Conservation (phyloP, 2,888 invertebrate genomes). For the Polydrusus tereticollis region DNA sequence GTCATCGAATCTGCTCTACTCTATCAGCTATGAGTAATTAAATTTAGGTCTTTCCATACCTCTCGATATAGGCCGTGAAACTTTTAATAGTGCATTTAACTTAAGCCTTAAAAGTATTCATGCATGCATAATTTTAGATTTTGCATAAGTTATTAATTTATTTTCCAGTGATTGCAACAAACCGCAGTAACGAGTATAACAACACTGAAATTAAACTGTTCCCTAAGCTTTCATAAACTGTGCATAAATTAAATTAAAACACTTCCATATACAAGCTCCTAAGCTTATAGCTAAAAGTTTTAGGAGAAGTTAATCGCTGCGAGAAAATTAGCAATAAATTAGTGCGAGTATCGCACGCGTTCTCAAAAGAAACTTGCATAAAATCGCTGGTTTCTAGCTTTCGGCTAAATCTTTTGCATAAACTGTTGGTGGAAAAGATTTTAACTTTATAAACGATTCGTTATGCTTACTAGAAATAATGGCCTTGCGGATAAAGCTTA, state of each 20-base stretch:
- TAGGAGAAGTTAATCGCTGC: constrained; percentile 52
- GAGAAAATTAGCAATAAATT: constrained; percentile 56
- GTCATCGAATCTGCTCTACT: too few relatives aligned
- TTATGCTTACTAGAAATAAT: constrained; percentile 16
- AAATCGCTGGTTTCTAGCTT: constrained; percentile 18
- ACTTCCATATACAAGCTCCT: constrained; percentile 36
- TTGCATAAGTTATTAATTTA: too few relatives aligned
- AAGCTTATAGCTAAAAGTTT: constrained; percentile 45
- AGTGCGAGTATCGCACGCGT: constrained; percentile 35
- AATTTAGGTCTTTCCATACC: too few relatives aligned
- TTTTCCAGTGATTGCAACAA: neutral
- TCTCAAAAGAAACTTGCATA: constrained; percentile 17
- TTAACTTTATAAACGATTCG: constrained; percentile 23
- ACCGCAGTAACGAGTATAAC: neutral
- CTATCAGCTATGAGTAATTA: too few relatives aligned
- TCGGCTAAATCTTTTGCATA: constrained; percentile 25
- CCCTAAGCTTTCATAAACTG: constrained; percentile 38
- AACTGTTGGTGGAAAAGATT: constrained; percentile 18
- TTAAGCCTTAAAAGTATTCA: too few relatives aligned
- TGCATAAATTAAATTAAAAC: constrained; percentile 44
- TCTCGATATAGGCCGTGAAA: too few relatives aligned
- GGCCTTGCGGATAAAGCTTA: constrained; percentile 9
- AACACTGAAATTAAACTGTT: constrained; percentile 22
- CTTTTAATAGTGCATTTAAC: too few relatives aligned
- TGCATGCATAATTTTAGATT: too few relatives aligned